Evolutionary conservation across 2,888 invertebrate species (phyloP), one percentile per base, ranked within the genome.

Genomic region (Rhorus exstirpatorius): DNA sequence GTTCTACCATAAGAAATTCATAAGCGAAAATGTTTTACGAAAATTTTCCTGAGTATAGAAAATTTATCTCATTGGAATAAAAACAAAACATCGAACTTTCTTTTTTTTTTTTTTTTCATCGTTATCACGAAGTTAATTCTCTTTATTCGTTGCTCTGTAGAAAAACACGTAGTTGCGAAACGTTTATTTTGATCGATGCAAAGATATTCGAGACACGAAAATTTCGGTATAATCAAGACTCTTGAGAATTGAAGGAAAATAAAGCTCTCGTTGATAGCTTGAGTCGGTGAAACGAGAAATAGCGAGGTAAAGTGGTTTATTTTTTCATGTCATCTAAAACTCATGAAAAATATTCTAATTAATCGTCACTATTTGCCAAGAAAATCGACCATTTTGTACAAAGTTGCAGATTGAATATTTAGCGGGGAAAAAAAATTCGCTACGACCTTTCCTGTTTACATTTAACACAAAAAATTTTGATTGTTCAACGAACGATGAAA

Each of bases 1-100:
- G 75, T 71, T 81, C 74, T 83, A 38, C 46, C 44, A 17, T 38
- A 35, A 46, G 41, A 35, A 26, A 63, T 53, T 55, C 17, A 7
- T 31, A 24, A 35, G 41, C 44, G 24, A 24, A 53, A 60, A 44
- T 49, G 26, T 19, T 67, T 72, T 21, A 41, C 53, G 38, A 46
- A n/a, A 49, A 19, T 67, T 41, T 35, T 17, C 3, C 0, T 58
- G 35, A 31, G 14, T 17, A 8, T 14, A 35, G 35, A 24, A 58
- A 58, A 58, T 10, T 58, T 17, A 24, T 14, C 14, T 35, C 14
- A 17, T 10, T 1, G 17, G 10, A 35, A 14, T 41, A 10, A 41
- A 1, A 26, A 14, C 8, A 55, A 26, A 31, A 58, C 12, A 10
- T 12, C 1, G 12, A 38, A 38, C 14, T 1, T 38, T 38, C 17